Evolutionary conservation across 2,113 vertebrate genomes (phyloP), one percentile per base, ranked within the genome.

Genomic region (Gavia stellata): DNA sequence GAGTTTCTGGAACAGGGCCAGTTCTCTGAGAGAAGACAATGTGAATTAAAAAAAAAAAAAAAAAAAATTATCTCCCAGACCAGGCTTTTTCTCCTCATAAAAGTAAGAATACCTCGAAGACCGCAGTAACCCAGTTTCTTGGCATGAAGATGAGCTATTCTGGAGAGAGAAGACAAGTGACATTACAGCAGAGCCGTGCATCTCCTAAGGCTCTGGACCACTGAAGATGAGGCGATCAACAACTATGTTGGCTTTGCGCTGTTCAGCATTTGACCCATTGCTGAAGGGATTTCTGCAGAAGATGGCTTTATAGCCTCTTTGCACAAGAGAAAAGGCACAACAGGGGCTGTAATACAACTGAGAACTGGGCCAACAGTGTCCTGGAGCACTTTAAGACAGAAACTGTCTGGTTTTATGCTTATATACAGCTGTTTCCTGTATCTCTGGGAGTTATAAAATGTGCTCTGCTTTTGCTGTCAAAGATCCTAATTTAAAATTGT

Each of bases 341-440:
- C 36, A 55, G 92, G 53, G 81, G 58, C 84, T 81, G 53, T 61
- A 78, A 45, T 44, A 40, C 92, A 55, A 6, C 81, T n/a, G 88
- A 95, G 95, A 97, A 90, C 79, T 94, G 94, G 94, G 93, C 86
- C 94, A 88, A 3, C 78, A 34, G 50, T 82, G 93, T 94, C 94
- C 96, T 56, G 70, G 66, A 96, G 96, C 92, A 74, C 62, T 78
- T 80, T 50, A 86, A 87, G 79, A 65, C 65, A 83, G 59, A 65
- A 94, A 17, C 68, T 92, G 61, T 86, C 90, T 87, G 53, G 3
- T 34, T 86, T 94, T 92, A 14, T 95, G 81, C 84, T 95, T 81
- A 49, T 44, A 73, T 78, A 85, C 86, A 97, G 79, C 86, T 96
- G 90, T 59, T 96, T 86, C 67, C 45, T 92, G 84, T 94, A 94